Conservation (phyloP, 1,140 invertebrate genomes). For the Battus philenor region DNA sequence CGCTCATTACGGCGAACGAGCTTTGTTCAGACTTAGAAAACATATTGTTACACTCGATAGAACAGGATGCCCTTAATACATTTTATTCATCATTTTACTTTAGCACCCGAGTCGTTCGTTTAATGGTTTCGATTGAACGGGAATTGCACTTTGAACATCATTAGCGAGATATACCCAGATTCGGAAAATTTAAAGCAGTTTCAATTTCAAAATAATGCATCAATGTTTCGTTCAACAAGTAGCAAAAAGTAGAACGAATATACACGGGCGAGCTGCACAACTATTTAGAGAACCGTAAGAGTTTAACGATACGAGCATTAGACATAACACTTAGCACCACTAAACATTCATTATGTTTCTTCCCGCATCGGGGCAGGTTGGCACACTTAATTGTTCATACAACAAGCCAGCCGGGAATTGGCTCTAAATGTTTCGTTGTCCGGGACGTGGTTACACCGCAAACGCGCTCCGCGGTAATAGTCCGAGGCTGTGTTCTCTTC, state of each 20-base stretch:
- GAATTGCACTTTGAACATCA: constrained; percentile 49
- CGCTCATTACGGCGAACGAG: constrained; percentile 68
- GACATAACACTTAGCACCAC: constrained; percentile 48
- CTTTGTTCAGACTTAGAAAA: constrained; percentile 73
- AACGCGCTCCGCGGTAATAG: constrained; percentile 49
- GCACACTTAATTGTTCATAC: constrained; percentile 71
- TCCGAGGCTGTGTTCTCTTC: constrained; percentile 29
- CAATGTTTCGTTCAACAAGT: constrained; percentile 30
- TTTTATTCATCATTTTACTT: constrained; percentile 70
- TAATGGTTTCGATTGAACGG: constrained; percentile 53
- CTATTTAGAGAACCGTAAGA: constrained; percentile 17
- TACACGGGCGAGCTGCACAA: background rate
- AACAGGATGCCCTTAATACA: constrained; percentile 59
- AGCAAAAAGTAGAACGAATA: constrained; percentile 10
- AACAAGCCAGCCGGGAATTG: constrained; percentile 69
- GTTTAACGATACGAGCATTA: constrained; percentile 42
- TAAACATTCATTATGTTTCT: constrained; percentile 68
- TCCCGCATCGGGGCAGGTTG: constrained; percentile 53
- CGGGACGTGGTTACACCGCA: constrained; percentile 56
- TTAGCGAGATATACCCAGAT: constrained; percentile 20
- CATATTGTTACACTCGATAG: constrained; percentile 67
- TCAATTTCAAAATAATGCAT: constrained; percentile 10
- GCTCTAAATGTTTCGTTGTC: constrained; percentile 64
- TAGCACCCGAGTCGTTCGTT: constrained; percentile 48
- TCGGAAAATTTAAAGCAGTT: constrained; percentile 19